Evolutionary conservation across 2,888 invertebrate genomes (phyloP).

Genomic region (Hypomecis atomaria): DNA sequence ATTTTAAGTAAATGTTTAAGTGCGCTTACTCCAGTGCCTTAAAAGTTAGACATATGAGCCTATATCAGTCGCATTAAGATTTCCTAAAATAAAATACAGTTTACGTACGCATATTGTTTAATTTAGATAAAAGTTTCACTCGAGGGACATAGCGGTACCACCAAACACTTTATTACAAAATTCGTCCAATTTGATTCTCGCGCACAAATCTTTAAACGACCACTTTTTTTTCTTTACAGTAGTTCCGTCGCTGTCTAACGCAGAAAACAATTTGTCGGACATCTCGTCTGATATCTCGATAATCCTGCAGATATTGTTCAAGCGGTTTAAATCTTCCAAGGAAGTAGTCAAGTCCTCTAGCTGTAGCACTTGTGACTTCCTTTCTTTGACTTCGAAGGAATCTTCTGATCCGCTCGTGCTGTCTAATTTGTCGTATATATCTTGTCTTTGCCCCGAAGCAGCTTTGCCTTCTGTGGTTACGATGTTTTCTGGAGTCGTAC

Average conservation of each 20-base stretch:
- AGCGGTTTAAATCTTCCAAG: conserved; percentile 67
- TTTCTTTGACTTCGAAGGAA: conserved; percentile 67
- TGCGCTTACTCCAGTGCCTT: conserved; percentile 22
- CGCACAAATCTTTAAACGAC: conserved; percentile 78
- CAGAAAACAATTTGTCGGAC: conserved; percentile 70
- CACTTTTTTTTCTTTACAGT: conserved; percentile 56
- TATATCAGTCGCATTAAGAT: background rate
- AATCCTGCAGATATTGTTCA: conserved; percentile 76
- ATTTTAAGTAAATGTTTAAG: conserved; percentile 14
- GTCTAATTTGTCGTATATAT: conserved; percentile 76
- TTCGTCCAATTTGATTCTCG: conserved; percentile 72
- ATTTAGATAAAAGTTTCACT: conserved; percentile 25
- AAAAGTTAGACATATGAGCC: background rate
- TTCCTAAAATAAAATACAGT: conserved; percentile 28
- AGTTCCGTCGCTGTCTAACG: conserved; percentile 48
- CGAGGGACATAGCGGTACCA: conserved; percentile 40
- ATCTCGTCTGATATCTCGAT: conserved; percentile 80
- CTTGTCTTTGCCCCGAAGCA: conserved; percentile 49
- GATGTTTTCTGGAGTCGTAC: conserved; percentile 44
- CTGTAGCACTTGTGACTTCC: conserved; percentile 70
- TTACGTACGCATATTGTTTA: conserved; percentile 29
- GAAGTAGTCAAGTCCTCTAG: conserved; percentile 71
- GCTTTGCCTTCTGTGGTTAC: conserved; percentile 48
- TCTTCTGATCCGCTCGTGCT: conserved; percentile 68
- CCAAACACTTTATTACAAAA: conserved; percentile 74